These are phyloP conservation scores for Sicus ferrugineus DNA, from an alignment of 2,888 invertebrate species.

Conservation along the genomic window DNA sequence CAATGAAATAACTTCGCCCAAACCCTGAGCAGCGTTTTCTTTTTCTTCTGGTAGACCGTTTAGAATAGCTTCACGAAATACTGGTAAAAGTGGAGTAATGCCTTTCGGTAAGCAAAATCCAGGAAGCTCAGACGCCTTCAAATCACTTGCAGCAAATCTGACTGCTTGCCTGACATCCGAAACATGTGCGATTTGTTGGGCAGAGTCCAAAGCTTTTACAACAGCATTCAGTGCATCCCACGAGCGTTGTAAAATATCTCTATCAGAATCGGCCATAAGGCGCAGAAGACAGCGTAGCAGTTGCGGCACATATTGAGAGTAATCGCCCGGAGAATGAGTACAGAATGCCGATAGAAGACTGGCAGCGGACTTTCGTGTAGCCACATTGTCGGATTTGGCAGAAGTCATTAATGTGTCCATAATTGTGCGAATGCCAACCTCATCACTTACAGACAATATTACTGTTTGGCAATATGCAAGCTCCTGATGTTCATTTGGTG, in stretches of 20 bases:
- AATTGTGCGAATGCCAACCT: conserved; percentile 85
- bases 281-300: conserved; percentile 86
- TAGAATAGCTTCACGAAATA: conserved; percentile 95
- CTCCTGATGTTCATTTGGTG: conserved; percentile 74
- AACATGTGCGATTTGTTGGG: conserved; percentile 86
- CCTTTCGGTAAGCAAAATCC: conserved; percentile 96
- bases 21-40: conserved; percentile 91
- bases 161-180: conserved; percentile 91
- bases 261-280: conserved; percentile 83
- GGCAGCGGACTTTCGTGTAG: conserved; percentile 81
- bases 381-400: conserved; percentile 71
- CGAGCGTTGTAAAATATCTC: conserved; percentile 81
- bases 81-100: conserved; percentile 90
- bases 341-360: conserved; percentile 90
- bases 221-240: conserved; percentile 93
- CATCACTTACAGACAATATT: conserved; percentile 87
- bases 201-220: conserved; percentile 84
- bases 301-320: conserved; percentile 86
- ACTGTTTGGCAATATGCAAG: conserved; percentile 93
- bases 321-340: conserved; percentile 86
- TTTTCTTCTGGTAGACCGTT: conserved; percentile 96
- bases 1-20: conserved; percentile 71
- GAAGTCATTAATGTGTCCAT: conserved; percentile 86
- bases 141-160: conserved; percentile 86
- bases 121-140: conserved; percentile 81